phyloP scores from a whole-genome alignment of 2,888 invertebrate species.

The Watsonalla binaria region DNA sequence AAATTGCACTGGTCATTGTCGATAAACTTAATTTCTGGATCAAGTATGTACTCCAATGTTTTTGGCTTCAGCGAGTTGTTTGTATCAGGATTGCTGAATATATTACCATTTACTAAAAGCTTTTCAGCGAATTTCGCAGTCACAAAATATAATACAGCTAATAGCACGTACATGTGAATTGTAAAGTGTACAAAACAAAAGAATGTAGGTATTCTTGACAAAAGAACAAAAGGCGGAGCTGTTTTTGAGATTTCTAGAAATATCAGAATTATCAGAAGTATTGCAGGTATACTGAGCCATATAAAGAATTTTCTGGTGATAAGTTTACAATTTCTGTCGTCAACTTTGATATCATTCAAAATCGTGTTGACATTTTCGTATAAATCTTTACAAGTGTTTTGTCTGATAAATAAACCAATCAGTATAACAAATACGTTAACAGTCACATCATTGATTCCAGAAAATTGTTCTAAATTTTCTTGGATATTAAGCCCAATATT shows the following conservation, averaged over 20 bases:
- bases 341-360: constrained; percentile 22
- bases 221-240: constrained; percentile 26
- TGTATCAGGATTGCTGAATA: constrained; percentile 3
- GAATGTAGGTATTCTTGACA: constrained; percentile 40
- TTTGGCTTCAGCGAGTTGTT: constrained; percentile 5
- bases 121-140: constrained; percentile 25
- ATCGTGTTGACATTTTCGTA: constrained; percentile 25
- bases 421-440: constrained; percentile 25
- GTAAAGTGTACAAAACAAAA: constrained; percentile 37
- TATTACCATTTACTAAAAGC: constrained; percentile 12
- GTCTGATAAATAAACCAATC: constrained; percentile 19
- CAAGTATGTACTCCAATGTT: constrained; percentile 22
- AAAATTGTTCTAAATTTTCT: constrained; percentile 26
- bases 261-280: constrained; percentile 22
- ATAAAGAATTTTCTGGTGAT: constrained; percentile 37
- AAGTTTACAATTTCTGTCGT: constrained; percentile 19
- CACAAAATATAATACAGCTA: constrained; percentile 34
- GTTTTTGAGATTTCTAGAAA: constrained; percentile 28
- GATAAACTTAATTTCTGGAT: constrained; percentile 25
- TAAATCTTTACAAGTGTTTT: constrained; percentile 20
- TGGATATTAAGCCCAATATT: constrained; percentile 16
- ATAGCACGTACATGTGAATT: constrained; percentile 36
- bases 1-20: constrained; percentile 8
- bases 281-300: constrained; percentile 24
- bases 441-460: constrained; percentile 30